Evolutionary conservation across 2,797 vertebrate genomes (phyloP), one percentile per base, ranked within the genome.

Genomic region (Florisuga fusca): DNA sequence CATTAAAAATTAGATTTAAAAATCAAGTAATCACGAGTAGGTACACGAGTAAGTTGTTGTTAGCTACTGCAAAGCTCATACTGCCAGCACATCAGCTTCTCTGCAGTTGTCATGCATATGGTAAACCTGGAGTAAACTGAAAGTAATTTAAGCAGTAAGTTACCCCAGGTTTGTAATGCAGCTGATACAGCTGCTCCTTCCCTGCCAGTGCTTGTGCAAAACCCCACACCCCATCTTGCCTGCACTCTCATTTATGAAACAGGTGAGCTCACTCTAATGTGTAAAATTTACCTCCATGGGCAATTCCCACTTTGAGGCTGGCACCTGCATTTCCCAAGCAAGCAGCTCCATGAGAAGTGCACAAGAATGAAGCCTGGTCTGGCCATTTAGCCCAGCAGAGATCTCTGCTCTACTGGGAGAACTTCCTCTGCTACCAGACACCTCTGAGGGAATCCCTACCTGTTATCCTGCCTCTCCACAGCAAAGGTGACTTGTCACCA

Each of bases 31-130:
- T 53, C 67, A 59, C 26, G 62, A 76, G 27, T 6, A 33, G n/a
- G 17, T 68, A 69, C 38, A 84, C 27, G 59, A 74, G 5, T 27
- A 62, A 89, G 23, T 63, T 53, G 18, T 18, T 66, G 64, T 36
- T 72, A 43, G 27, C n/a, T 55, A 15, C 38, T 33, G 34, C 38
- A 73, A 76, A 54, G 14, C 46, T 18, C 25, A 13, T 15, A 25
- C 55, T 62, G 46, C 33, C 48, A 88, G 89, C 74, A 69, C 86
- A 78, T 88, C 86, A 71, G 77, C 69, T 61, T 82, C 94, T 84
- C 94, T 27, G 53, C 87, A 41, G 57, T 15, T 54, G 36, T 76
- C 43, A 18, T 48, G 55, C 89, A 45, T 48, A 58, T 79, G 91
- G 71, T 92, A 84, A 87, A 90, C 68, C 64, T 74, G 91, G 45